Evolutionary conservation across 2,113 vertebrate genomes (phyloP), one percentile per base, ranked within the genome.

Genomic region (Nycticorax nycticorax): DNA sequence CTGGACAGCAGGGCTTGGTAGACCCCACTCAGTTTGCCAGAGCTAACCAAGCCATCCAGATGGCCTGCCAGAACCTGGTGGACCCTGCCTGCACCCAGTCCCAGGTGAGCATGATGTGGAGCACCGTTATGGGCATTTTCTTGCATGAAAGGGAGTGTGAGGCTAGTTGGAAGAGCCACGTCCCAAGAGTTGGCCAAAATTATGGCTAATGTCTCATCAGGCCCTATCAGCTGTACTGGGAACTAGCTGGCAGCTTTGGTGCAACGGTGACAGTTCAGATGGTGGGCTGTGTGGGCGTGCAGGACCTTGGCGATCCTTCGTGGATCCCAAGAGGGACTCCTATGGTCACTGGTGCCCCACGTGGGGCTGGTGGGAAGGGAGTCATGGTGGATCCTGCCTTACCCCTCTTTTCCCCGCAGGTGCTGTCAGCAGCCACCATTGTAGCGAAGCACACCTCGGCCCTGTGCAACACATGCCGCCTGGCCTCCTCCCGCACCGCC

Each of bases 371-470:
- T 0, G 2, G 22, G 30, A 67, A n/a, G 12, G 26, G 0, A 4
- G 8, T 67, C 6, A 2, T 19, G 7, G 4, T 45, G 48, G 22
- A 24, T 62, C 37, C 30, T 71, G 33, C 83, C 55, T 64, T 59
- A 80, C 13, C 27, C 1, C 64, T 12, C 84, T 73, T 57, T 78
- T 83, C 30, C 55, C 60, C 12, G 9, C 89, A 99, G 99, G 99
- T 99, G 67, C 98, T 99, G 43, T 99, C 99, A 23, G 99, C 99
- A 53, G 99, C 99, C 89, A 99, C 99, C 75, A 99, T 99, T 0
- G 99, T 99, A 63, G 99, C 99, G 37, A 99, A 99, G 91, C 99
- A 99, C 98, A 99, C 99, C 1, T 99, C 99, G 0, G 99, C 99
- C 0, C 97, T 99, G 63, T 99, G 99, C 96, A 99, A 99, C 69